Evolutionary conservation across 2,113 vertebrate species (phyloP), one percentile per base, ranked within the genome.

Genomic region (Microcebus lehilahytsara): DNA sequence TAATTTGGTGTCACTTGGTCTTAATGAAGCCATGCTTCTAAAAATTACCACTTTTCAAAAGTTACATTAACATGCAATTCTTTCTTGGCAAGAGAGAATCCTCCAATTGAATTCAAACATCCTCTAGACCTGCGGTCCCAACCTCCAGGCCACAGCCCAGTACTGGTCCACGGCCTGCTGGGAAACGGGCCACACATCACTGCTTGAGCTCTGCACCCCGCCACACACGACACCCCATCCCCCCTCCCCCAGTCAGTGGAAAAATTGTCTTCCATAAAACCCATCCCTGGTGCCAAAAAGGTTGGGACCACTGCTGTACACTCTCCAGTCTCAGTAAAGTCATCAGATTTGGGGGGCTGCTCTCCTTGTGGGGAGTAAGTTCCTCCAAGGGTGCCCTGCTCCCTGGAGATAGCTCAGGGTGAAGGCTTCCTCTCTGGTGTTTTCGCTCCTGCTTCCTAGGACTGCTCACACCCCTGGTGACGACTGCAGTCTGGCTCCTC

Each of bases 1-100:
- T 56, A 37, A 85, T 75, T 88, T 93, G 80, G 22, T 69, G 13
- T 84, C 60, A 40, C 34, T 32, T 84, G 49, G 16, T 77, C 84
- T 97, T 89, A 34, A 58, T 66, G n/a, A 93, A 91, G 78, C 34
- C n/a, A n/a, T 46, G 51, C n/a, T 86, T 94, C 62, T 93, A 64
- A 67, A 94, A 88, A 93, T 78, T 72, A 77, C 46, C 72, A 19
- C 30, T 92, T 92, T 89, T 78, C 81, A 88, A 81, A 87, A 79
- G 37, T 91, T 66, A 51, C 4, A 46, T 67, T 85, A 72, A 69
- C 25, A 40, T 71, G 5, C 53, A 71, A 34, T 86, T 85, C 51
- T 78, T 46, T 66, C 88, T 87, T 60, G 71, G 85, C 8, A n/a
- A 53, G 77, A 94, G 27, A 58, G 64, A 60, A 46, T 66, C 66